Evolutionary conservation across 2,113 vertebrate species (phyloP).

Genomic region (Ascaphus truei): DNA sequence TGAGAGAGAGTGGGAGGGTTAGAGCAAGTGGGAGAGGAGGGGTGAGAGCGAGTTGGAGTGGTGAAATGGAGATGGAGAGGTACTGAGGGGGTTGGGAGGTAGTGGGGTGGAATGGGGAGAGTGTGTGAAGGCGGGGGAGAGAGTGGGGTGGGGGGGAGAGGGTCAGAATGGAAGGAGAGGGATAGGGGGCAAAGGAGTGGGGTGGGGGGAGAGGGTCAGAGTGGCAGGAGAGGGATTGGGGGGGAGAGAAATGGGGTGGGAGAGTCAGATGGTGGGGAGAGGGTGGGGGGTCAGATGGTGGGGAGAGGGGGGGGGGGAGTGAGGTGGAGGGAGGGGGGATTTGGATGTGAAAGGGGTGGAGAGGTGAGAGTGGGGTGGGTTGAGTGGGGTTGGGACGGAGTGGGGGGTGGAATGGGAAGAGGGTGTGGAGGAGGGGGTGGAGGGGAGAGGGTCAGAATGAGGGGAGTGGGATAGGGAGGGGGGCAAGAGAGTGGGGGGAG

Average conservation of each 20-base stretch:
- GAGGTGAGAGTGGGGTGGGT: no score
- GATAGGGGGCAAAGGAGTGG: background rate
- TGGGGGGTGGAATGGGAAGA: constrained; percentile 2
- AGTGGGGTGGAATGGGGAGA: constrained; percentile 11
- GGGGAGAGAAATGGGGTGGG: background rate
- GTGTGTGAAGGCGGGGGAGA: background rate
- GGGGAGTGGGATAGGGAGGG: background rate
- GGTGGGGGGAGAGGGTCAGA: constrained; percentile 15
- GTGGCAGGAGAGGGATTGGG: constrained; percentile 24
- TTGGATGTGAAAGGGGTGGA: background rate
- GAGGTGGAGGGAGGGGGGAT: constrained; percentile 14
- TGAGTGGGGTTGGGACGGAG: constrained; percentile 16
- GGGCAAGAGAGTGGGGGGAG: background rate
- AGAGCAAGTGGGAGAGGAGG: constrained; percentile 28
- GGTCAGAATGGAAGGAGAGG: constrained; percentile 24
- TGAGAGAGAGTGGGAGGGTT: background rate
- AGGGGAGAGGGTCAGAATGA: background rate
- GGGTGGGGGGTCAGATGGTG: background rate
- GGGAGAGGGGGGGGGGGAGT: background rate
- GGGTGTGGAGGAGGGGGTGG: background rate
- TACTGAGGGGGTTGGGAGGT: constrained; percentile 22
- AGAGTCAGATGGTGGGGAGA: constrained; percentile 24
- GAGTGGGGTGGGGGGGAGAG: no score
- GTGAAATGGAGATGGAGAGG: background rate
- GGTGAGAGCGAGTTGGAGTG: background rate